A percentile compares a stretch with the other conserved stretches of the same genome.
Conservation (phyloP, 2,113 vertebrate species). For the Pontoporia blainvillei region DNA sequence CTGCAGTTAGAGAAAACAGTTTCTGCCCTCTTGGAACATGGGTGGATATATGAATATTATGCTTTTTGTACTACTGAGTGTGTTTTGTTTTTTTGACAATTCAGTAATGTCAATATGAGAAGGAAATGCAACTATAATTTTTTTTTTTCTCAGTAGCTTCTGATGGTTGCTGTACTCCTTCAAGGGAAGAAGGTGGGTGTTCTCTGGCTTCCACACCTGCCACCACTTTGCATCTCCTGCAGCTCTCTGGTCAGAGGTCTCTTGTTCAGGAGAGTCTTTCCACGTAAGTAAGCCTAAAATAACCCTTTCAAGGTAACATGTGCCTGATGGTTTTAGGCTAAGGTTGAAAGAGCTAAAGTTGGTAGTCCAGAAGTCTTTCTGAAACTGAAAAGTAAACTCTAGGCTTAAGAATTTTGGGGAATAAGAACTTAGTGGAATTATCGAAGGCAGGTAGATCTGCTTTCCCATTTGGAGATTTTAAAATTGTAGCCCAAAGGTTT, state of each 20-base stretch:
- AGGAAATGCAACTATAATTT: constrained; percentile 42
- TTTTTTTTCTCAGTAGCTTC: constrained; percentile 15
- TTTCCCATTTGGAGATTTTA: background rate
- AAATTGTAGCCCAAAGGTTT: background rate
- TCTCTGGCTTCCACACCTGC: constrained; percentile 83
- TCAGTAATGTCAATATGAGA: constrained; percentile 11
- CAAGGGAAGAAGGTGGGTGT: constrained; percentile 75
- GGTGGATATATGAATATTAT: background rate
- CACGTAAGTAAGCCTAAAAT: constrained; percentile 81
- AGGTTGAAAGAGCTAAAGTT: background rate
- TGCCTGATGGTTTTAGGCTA: background rate
- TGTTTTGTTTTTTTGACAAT: background rate
- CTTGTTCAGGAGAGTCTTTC: constrained; percentile 85
- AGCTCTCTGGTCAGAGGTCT: constrained; percentile 90
- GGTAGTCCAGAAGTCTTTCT: background rate
- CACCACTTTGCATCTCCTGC: constrained; percentile 86
- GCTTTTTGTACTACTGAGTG: background rate
- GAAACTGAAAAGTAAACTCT: background rate
- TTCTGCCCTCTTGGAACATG: constrained; percentile 13
- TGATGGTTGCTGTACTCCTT: constrained; percentile 33
- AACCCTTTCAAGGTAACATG: background rate
- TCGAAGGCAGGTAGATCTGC: background rate
- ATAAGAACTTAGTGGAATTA: background rate
- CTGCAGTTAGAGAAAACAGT: background rate
- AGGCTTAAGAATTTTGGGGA: background rate